Base-by-base conservation (phyloP, 2,888 invertebrate species). In the Eudasyphora cyanicolor region DNA sequence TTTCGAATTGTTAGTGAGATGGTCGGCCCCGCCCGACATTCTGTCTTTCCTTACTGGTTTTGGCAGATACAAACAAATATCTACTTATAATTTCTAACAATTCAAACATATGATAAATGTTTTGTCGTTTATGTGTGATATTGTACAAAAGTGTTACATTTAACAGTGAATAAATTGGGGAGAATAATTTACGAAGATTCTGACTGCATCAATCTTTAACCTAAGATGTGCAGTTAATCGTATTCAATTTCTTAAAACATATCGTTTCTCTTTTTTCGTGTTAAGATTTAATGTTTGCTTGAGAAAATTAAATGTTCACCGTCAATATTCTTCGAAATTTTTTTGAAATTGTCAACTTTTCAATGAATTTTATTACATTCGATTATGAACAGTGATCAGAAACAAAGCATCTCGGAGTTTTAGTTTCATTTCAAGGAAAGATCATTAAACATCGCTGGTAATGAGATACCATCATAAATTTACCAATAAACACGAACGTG, bases 381-480 rank as follows among this genome's bases (percentile, higher is more conserved):
- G 14, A 62, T 24, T 67, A 19, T 67, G 60, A 60, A 60, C 45
- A 17, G n/a, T n/a, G n/a, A n/a, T 60, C 2, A 67, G 8, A 10
- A 35, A 35, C 64, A 19, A 21, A 49, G 19, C 35, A 64, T 64
- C 35, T 35, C 21, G 19, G 64, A 75, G 49, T n/a, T 79, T 76
- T 67, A 10, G 29, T 75, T 49, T 14, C 42, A 19, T 76, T 79
- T 45, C 38, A 19, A 76, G 64, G 54, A 82, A 67, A 69, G 35
- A 62, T 70, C 45, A 79, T 54, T 32, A 78, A 78, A 82, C 12
- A 69, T 49, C 69, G 69, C 12, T 4, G 70, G 49, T 73, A 76
- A 76, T 73, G 76, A 79, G 76, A 84, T 76, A 81, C 75, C 64
- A 78, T 78, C 76, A 81, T 73, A 81, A 69, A 81, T 83, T 77